phyloP scores from a whole-genome alignment of 2,797 vertebrate species.

The Notoglanidium macrostoma region DNA sequence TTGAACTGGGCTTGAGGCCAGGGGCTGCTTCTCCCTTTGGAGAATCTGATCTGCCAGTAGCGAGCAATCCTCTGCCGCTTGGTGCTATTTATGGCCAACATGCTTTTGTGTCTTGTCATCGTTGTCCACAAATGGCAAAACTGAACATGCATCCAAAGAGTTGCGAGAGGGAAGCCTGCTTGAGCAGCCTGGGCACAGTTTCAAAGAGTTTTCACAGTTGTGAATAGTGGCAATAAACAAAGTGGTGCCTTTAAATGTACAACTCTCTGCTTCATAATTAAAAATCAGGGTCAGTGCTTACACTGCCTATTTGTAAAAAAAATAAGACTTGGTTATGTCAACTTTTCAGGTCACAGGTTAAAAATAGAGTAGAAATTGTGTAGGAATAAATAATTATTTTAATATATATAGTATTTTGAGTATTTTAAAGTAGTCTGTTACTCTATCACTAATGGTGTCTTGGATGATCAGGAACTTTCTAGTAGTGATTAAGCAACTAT shows the following conservation, averaged over 20 bases:
- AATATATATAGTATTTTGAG: not conserved
- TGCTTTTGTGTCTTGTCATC: constrained; percentile 93
- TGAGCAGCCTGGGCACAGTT: constrained; percentile 56
- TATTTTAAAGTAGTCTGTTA: not conserved
- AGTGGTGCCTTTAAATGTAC: constrained; percentile 20
- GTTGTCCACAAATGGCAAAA: constrained; percentile 90
- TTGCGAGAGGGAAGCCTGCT: constrained; percentile 71
- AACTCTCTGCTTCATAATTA: constrained; percentile 14
- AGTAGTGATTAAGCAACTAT: constrained; percentile 45
- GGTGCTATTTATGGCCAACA: constrained; percentile 92
- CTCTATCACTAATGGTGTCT: not conserved
- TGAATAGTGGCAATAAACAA: constrained; percentile 39
- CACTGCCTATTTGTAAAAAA: not conserved
- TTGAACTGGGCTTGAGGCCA: constrained; percentile 71
- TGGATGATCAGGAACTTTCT: constrained; percentile 37
- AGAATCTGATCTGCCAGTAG: constrained; percentile 86
- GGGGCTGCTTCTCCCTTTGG: constrained; percentile 78
- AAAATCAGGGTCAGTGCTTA: not conserved
- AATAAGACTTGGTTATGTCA: not conserved
- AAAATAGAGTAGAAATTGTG: not conserved
- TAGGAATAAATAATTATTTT: not conserved
- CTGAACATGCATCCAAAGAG: constrained; percentile 81
- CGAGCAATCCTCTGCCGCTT: constrained; percentile 81
- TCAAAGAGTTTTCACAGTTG: constrained; percentile 47
- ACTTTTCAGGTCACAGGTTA: not conserved